Evolutionary conservation across 2,797 vertebrate species (phyloP).

Genomic region (Lepus townsendii): DNA sequence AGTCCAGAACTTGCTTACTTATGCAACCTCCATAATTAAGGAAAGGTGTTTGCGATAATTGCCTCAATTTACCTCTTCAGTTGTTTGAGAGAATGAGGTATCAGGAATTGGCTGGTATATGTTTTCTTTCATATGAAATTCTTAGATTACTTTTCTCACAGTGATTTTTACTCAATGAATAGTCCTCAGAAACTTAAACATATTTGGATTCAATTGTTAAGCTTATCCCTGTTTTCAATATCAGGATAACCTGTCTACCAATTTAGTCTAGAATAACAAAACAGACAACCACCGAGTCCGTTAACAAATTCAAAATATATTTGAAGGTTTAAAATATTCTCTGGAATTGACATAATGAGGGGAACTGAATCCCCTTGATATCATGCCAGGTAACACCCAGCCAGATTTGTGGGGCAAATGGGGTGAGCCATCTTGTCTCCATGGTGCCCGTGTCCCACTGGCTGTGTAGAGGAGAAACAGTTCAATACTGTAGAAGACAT

Average conservation of each 20-base stretch:
- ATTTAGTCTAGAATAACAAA: neutral
- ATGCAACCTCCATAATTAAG: conserved; percentile 38
- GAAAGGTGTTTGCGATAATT: conserved; percentile 45
- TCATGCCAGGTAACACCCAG: too few species aligned
- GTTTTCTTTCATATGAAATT: conserved; percentile 22
- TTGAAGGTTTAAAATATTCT: neutral
- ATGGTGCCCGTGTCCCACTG: neutral
- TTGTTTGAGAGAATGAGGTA: conserved; percentile 3
- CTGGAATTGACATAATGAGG: conserved; percentile 3
- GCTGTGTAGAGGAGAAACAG: too few species aligned
- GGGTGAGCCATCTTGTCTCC: neutral
- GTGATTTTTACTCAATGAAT: neutral
- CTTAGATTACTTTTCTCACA: conserved; percentile 34
- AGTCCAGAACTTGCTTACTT: conserved; percentile 30
- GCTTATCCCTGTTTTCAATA: neutral
- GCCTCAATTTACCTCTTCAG: conserved; percentile 39
- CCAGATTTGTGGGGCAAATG: neutral
- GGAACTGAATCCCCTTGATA: neutral
- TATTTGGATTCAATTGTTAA: neutral
- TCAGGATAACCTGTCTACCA: neutral
- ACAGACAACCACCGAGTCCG: neutral
- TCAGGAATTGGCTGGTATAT: neutral
- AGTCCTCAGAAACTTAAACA: neutral
- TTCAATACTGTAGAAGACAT: neutral
- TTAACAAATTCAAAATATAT: neutral